Evolutionary conservation across 2,113 vertebrate genomes (phyloP), one percentile per base, ranked within the genome.

Genomic region (Haemorhous mexicanus): DNA sequence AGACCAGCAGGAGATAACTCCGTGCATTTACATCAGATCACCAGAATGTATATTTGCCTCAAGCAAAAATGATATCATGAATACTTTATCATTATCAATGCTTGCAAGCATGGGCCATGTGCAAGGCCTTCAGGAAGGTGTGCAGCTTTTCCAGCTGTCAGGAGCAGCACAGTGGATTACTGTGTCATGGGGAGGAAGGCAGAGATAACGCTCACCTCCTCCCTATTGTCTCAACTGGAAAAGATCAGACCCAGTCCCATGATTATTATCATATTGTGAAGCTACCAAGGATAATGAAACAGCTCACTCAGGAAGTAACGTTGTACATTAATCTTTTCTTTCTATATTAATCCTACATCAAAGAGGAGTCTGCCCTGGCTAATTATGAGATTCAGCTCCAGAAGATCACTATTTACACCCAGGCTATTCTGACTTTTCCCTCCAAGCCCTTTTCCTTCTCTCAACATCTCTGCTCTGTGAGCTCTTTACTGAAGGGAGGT

Each of bases 21-120:
- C 13, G 1, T 33, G 26, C n/a, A 35, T 68, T 64, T 83, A 80
- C 73, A 94, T 93, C 89, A 94, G 77, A 95, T 88, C 81, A 58
- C 70, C 81, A 59, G 84, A 64, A 90, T 72, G 83, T 37, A 41
- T 47, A 84, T 84, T 33, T 91, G 84, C 91, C 91, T 46, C 30
- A 13, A 93, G 87, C 91, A 56, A 44, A 87, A 86, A 82, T 93
- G 64, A 84, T 97, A 94, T 87, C 5, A 91, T 84, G 63, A 69
- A 21, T 62, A 44, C 73, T 61, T 87, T 91, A 94, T 91, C 87
- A 14, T 77, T 76, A 77, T 69, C 87, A 56, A 68, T 85, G 62
- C 43, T 88, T 86, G 76, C 84, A 95, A 87, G 92, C n/a, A 44
- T 16, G 75, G 46, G 49, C 83, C 58, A 3, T 62, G 73, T 7